A percentile compares a stretch with the other conserved stretches of the same genome.
Evolutionary conservation across 2,888 invertebrate genomes (phyloP).

Genomic region (Esperia sulphurella): DNA sequence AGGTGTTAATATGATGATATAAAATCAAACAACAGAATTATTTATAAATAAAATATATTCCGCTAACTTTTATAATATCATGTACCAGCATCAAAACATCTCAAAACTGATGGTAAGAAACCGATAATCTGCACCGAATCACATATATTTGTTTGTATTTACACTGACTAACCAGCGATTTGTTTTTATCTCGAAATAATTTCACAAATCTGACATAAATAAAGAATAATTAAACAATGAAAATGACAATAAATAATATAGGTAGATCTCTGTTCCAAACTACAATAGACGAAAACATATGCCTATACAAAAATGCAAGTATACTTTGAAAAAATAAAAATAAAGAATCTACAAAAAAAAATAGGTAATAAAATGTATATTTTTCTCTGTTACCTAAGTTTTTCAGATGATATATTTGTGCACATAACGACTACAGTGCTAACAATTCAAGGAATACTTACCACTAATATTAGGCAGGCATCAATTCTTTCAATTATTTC

Average conservation of each 20-base stretch:
- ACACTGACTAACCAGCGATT: constrained; percentile 17
- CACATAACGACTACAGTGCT: background rate
- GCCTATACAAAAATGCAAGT: constrained; percentile 6
- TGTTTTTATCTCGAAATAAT: constrained; percentile 21
- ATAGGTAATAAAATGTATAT: no score
- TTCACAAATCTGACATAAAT: constrained; percentile 15
- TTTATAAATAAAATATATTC: constrained; percentile 69
- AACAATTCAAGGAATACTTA: background rate
- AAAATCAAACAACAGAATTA: constrained; percentile 29
- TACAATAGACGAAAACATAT: constrained; percentile 16
- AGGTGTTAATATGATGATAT: no score
- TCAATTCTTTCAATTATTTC: background rate
- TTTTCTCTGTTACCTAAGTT: background rate
- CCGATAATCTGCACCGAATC: constrained; percentile 25
- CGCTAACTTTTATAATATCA: constrained; percentile 59
- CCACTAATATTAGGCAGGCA: background rate
- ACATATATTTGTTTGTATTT: constrained; percentile 28
- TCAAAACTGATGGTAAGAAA: constrained; percentile 36
- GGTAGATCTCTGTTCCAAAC: constrained; percentile 41
- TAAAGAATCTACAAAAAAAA: no score
- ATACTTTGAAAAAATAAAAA: background rate
- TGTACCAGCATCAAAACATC: constrained; percentile 48
- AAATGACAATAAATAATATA: constrained; percentile 22
- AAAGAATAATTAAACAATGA: constrained; percentile 15
- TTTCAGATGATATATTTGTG: no score